Evolutionary conservation across 2,113 vertebrate genomes (phyloP).

Genomic region (Podarcis cretensis): DNA sequence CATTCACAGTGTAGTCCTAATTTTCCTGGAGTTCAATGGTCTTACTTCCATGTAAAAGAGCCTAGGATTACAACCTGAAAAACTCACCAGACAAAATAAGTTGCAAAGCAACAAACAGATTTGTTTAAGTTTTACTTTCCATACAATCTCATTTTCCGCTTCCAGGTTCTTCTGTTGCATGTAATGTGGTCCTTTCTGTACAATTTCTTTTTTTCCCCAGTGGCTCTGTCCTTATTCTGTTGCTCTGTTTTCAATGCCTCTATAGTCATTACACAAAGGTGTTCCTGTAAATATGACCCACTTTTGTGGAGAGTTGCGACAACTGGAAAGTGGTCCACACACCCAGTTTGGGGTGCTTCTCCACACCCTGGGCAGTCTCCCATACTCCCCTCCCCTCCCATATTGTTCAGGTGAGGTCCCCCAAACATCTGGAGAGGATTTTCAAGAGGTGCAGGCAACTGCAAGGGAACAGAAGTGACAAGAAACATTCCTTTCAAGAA

Average conservation of each 20-base stretch:
- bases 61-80: neutral
- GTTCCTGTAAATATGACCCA: neutral
- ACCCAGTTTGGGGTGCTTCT: neutral
- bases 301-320: too few species aligned
- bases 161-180: neutral
- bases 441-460: neutral
- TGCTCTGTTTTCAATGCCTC: neutral
- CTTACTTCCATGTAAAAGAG: too few species aligned
- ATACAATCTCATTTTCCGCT: neutral
- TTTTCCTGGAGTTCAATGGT: too few species aligned
- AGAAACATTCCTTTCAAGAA: neutral
- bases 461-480: too few species aligned
- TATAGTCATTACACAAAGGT: neutral
- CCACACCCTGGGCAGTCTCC: neutral
- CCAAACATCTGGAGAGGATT: neutral
- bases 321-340: neutral
- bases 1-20: neutral
- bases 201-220: neutral
- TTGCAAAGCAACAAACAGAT: neutral
- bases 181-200: neutral
- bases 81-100: neutral
- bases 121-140: neutral
- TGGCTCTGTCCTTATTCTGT: neutral
- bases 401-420: neutral
- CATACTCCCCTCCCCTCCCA: neutral